These are phyloP conservation scores for Hymenopus coronatus DNA, from an alignment of 2,888 invertebrate species.

Conservation along the genomic window DNA sequence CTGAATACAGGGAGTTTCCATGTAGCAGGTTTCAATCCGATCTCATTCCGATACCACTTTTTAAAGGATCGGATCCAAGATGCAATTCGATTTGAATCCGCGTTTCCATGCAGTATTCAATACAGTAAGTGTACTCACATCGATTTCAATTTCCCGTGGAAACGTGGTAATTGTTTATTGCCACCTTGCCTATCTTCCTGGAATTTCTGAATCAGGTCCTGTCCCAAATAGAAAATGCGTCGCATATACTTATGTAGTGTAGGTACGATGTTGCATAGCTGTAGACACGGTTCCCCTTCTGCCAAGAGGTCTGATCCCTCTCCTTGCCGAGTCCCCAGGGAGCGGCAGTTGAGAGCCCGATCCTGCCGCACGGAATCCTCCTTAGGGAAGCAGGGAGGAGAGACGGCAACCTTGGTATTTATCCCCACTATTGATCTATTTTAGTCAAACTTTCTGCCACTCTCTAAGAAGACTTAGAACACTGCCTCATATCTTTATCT, in stretches of 20 bases:
- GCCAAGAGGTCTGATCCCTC: conserved; percentile 20
- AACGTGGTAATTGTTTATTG: too few species aligned
- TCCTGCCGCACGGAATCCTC: conserved; percentile 10
- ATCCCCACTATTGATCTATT: conserved; percentile 18
- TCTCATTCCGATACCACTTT: too few species aligned
- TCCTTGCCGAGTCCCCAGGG: conserved; percentile 20
- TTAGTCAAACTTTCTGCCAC: conserved; percentile 4
- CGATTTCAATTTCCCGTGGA: too few species aligned
- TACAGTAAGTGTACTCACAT: too few species aligned
- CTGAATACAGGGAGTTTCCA: too few species aligned
- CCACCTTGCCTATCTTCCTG: too few species aligned
- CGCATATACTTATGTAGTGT: not conserved
- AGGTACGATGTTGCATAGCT: not conserved
- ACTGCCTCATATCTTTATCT: not conserved
- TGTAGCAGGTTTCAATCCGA: too few species aligned
- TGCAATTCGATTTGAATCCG: too few species aligned
- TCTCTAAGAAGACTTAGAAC: not conserved
- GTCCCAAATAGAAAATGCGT: not conserved
- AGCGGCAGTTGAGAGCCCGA: conserved; percentile 25
- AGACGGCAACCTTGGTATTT: conserved; percentile 13
- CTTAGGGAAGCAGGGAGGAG: conserved; percentile 18
- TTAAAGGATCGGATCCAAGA: too few species aligned
- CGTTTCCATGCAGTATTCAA: too few species aligned
- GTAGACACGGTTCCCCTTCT: not conserved
- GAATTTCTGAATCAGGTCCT: not conserved